These are phyloP conservation scores for Periophthalmodon schlosseri DNA, from an alignment of 2,113 vertebrate genomes.

Conservation along the genomic window DNA sequence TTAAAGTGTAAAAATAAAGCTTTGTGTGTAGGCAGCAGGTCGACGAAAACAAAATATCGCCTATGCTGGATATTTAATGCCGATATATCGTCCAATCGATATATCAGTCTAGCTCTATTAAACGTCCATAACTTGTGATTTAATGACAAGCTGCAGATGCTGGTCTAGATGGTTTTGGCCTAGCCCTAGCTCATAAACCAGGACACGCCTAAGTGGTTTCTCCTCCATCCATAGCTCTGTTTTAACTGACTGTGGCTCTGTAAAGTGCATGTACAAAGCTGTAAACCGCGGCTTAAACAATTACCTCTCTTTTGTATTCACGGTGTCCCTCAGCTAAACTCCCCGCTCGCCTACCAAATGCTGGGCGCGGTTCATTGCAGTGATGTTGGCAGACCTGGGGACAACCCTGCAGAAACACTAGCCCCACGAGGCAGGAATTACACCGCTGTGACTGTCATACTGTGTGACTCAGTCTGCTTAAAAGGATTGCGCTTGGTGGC, in stretches of 20 bases:
- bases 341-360: background rate
- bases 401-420: conserved; percentile 6
- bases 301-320: background rate
- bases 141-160: background rate
- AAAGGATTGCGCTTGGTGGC: conserved; percentile 22
- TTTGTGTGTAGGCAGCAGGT: no score
- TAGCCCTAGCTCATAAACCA: background rate
- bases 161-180: background rate
- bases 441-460: conserved; percentile 11
- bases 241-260: background rate
- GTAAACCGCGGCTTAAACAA: background rate
- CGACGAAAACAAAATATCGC: no score
- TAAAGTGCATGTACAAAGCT: background rate
- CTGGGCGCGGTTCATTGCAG: background rate
- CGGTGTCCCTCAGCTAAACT: conserved; percentile 12
- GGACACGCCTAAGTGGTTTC: background rate
- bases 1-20: no score
- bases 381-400: conserved; percentile 3
- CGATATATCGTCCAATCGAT: background rate
- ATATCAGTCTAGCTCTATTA: background rate
- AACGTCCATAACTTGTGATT: background rate
- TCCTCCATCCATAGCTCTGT: background rate
- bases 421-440: conserved; percentile 17
- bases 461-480: conserved; percentile 22
- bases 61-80: no score